Conservation (phyloP, 2,113 vertebrate species). For the Tupaia chinensis region DNA sequence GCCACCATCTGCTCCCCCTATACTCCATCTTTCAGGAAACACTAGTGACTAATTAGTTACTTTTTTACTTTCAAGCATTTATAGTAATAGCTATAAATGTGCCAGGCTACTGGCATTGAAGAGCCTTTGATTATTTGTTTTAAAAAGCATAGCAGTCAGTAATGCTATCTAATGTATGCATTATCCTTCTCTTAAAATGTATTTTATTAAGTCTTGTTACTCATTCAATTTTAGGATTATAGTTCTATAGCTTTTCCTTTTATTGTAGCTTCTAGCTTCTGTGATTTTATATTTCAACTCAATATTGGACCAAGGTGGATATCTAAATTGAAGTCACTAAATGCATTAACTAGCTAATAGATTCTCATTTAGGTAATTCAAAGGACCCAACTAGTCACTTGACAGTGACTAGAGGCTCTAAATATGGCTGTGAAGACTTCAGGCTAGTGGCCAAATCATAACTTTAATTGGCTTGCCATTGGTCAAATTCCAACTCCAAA, state of each 20-base stretch:
- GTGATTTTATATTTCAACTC: neutral
- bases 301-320: neutral
- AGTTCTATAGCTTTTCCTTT: neutral
- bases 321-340: neutral
- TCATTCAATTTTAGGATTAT: slow-evolving; percentile 23
- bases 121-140: neutral
- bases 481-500: slow-evolving; percentile 25
- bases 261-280: neutral
- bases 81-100: neutral
- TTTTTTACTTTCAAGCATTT: slow-evolving; percentile 51
- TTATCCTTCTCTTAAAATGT: neutral
- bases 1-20: too few species aligned
- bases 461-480: neutral
- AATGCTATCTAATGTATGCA: neutral
- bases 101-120: neutral
- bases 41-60: neutral
- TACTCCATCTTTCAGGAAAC: too few species aligned
- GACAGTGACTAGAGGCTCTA: neutral
- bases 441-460: neutral
- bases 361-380: neutral
- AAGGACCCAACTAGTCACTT: neutral
- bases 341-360: neutral
- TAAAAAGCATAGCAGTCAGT: neutral
- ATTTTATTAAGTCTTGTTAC: slow-evolving; percentile 21
- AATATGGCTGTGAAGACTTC: neutral